Evolutionary conservation across 2,113 vertebrate species (phyloP).

Genomic region (Microtus ochrogaster): DNA sequence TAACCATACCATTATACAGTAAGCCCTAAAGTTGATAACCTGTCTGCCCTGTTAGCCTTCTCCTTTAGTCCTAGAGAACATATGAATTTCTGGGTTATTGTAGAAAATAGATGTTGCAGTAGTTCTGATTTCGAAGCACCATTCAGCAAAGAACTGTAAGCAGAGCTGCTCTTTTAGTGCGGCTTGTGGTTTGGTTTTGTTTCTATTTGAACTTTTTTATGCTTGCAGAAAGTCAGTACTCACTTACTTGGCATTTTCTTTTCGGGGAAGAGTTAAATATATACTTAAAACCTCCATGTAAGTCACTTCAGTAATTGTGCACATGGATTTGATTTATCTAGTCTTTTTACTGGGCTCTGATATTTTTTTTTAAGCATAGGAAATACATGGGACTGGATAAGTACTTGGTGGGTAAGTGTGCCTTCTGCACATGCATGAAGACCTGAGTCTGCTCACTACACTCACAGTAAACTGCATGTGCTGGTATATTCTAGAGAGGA

Average conservation of each 20-base stretch:
- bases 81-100: not conserved
- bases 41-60: not conserved
- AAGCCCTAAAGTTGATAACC: slow-evolving; percentile 15
- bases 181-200: slow-evolving; percentile 64
- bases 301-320: slow-evolving; percentile 55
- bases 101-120: slow-evolving; percentile 23
- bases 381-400: not conserved
- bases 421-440: not conserved
- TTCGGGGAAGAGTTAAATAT: slow-evolving; percentile 45
- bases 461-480: not conserved
- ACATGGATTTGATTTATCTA: slow-evolving; percentile 40
- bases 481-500: not conserved
- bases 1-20: slow-evolving; percentile 13
- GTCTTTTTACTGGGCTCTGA: slow-evolving; percentile 2
- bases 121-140: not conserved
- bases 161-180: slow-evolving; percentile 76
- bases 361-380: slow-evolving; percentile 13
- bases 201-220: slow-evolving; percentile 69
- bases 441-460: not conserved
- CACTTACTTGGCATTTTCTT: slow-evolving; percentile 58
- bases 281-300: slow-evolving; percentile 47
- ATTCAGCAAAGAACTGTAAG: slow-evolving; percentile 64
- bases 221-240: slow-evolving; percentile 57
- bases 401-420: not conserved
- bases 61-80: slow-evolving; percentile 12